Conservation (phyloP, 2,888 invertebrate species). For the Tineola bisselliella region DNA sequence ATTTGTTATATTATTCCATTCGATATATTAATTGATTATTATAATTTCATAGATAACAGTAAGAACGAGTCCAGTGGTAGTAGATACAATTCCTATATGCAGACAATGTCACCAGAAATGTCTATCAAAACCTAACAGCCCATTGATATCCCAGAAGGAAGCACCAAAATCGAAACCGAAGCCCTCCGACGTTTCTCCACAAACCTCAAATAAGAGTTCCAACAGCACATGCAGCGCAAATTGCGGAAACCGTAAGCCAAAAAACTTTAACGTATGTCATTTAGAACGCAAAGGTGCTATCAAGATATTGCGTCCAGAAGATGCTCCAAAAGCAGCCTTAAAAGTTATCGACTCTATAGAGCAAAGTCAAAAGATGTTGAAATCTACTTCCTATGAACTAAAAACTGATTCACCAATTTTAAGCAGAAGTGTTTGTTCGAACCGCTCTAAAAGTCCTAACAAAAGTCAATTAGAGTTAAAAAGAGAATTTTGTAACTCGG, state of each 20-base stretch:
- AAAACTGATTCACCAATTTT: constrained; percentile 55
- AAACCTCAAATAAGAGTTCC: constrained; percentile 51
- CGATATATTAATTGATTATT: not conserved
- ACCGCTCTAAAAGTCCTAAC: constrained; percentile 35
- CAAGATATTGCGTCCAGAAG: constrained; percentile 51
- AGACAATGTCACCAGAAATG: constrained; percentile 83
- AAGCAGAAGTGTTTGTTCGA: constrained; percentile 29
- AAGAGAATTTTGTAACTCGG: constrained; percentile 43
- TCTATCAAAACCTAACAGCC: constrained; percentile 68
- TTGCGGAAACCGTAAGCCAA: constrained; percentile 48
- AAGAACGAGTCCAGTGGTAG: constrained; percentile 77
- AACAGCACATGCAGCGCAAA: constrained; percentile 51
- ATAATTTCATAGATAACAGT: constrained; percentile 74
- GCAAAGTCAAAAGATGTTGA: constrained; percentile 60
- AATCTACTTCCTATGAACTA: constrained; percentile 57
- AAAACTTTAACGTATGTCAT: constrained; percentile 34
- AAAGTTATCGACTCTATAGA: constrained; percentile 61
- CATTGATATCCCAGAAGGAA: constrained; percentile 56
- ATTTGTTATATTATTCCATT: too few relatives aligned
- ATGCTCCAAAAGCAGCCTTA: constrained; percentile 53
- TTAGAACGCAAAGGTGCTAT: constrained; percentile 62
- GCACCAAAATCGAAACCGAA: constrained; percentile 38
- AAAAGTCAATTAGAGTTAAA: constrained; percentile 55
- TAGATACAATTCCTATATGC: constrained; percentile 78
- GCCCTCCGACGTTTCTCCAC: constrained; percentile 45